Base-by-base conservation (phyloP, 1,140 invertebrate species). In the Hylyphantes graminicola region DNA sequence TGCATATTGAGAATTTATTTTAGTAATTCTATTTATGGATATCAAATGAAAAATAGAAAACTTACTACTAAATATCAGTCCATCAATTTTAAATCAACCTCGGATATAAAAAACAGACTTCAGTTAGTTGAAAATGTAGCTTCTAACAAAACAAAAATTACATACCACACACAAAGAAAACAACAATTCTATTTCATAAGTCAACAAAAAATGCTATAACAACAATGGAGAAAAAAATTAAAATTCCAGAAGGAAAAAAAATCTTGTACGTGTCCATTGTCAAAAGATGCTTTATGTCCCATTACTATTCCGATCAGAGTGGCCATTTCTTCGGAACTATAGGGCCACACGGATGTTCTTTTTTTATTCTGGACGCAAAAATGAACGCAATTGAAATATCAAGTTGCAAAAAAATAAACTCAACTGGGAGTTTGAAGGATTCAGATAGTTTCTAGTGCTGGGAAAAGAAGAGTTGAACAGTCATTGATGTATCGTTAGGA, bases 311-410 rank as follows among this genome's bases (percentile, higher is more conserved):
- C 12, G 75, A 54, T 78, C 75, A 78, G 53, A 12, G 15, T 65
- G 63, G 21, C 35, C 54, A 17, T 51, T 7, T 53, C 68, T 70
- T 53, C 11, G 50, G 13, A 51, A 70, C 68, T 17, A 70, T 11
- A 48, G 35, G 35, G 35, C 35, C 35, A 35, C 35, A 13, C 64
- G 12, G 19, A 67, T 21, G 12, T 4, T n/a, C 12, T 76, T 76
- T 61, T 61, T 50, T 57, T 11, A 35, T 57, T 61, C 54, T 8
- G 35, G 35, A 51, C n/a, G 11, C 3, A 12, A 61, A 63, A 50
- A 10, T 76, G 63, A 51, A 78, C 63, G 48, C 61, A 78, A 78
- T 78, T 78, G 75, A 78, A 78, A 78, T 78, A 78, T 78, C 75
- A 54, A 54, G 19, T 51, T 57, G 59, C 55, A 61, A 61, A 12